Base-by-base conservation (phyloP, 2,113 vertebrate species). In the Macheiramphus alcinus region DNA sequence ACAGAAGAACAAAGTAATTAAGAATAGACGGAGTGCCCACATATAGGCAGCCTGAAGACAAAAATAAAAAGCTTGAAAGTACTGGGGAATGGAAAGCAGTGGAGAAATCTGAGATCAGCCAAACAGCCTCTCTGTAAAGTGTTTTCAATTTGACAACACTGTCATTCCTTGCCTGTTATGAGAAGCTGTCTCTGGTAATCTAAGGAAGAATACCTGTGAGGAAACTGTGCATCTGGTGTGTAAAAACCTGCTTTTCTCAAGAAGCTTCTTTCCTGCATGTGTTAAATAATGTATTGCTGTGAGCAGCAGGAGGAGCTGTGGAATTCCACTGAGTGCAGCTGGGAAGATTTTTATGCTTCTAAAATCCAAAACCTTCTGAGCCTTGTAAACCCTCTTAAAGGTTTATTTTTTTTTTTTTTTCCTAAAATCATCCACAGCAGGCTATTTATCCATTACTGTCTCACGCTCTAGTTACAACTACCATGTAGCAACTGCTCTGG, bases 261-360 rank as follows among this genome's bases (percentile, higher is more conserved):
- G 91, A 87, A 83, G n/a, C 71, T 88, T 80, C 66, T 66, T 42
- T 79, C 47, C 84, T 79, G 52, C 70, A 13, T 86, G 67, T 90
- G 71, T 76, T 96, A 93, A 97, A 93, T 95, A 92, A 94, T 83
- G 67, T 80, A 95, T 66, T 8, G 6, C 67, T 88, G 85, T 71
- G 85, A 96, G 85, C 90, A 92, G 82, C 85, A 93, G 93, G 90
- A 90, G 92, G 93, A 93, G 85, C 92, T 94, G 85, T 80, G 92
- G 93, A 92, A 94, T 95, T 94, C 93, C 74, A 86, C 53, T 65
- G 78, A 82, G 67, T 62, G 61, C 42, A 55, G 36, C 87, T 62
- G 53, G 71, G 71, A 92, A 73, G 74, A 68, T 73, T 92, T 92
- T 91, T 67, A n/a, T 66, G 38, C 59, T 95, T 86, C 79, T 92